Percentiles rank a stretch among this genome's conserved stretches.
Evolutionary conservation across 37 sponge, comb jelly and placozoan species (phyloP).

Genomic region (Halisarca cf. caerulea): DNA sequence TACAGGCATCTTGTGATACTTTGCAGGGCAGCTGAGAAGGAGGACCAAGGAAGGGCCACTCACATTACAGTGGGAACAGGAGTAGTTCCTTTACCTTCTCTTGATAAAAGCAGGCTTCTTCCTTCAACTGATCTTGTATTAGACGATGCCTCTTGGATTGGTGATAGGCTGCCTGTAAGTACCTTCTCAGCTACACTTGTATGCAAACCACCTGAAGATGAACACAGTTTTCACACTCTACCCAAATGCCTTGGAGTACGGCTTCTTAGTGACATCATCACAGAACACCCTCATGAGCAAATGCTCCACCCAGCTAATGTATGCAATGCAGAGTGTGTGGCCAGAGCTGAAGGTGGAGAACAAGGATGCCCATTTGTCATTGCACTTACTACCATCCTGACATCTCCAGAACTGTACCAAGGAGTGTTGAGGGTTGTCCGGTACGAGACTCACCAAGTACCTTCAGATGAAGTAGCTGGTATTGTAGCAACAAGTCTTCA

Average conservation of each 20-base stretch:
- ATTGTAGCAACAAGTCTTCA: neutral
- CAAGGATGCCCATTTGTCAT: neutral
- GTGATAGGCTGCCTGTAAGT: neutral
- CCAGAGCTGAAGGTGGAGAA: neutral
- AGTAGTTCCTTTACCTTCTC: neutral
- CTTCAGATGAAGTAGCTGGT: constrained; percentile 14
- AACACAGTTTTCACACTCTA: constrained; percentile 7
- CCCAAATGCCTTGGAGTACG: constrained; percentile 48
- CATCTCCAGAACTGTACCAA: neutral
- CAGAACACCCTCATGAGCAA: constrained; percentile 38
- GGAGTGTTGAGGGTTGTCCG: neutral
- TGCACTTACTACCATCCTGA: neutral
- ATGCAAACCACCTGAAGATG: constrained; percentile 22
- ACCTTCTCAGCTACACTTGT: neutral
- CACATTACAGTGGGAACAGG: neutral
- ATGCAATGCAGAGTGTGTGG: constrained; percentile 44
- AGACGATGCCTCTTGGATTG: constrained; percentile 17
- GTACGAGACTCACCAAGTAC: neutral
- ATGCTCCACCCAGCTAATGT: neutral
- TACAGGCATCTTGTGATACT: neutral
- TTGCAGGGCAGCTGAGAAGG: neutral
- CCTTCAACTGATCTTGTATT: neutral
- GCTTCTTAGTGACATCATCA: constrained; percentile 18
- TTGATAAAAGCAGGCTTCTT: neutral
- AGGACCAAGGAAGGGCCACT: neutral